A percentile compares a stretch with the other conserved stretches of the same genome.
phyloP scores from a whole-genome alignment of 2,113 vertebrate species.

The Corythornis cristatus region DNA sequence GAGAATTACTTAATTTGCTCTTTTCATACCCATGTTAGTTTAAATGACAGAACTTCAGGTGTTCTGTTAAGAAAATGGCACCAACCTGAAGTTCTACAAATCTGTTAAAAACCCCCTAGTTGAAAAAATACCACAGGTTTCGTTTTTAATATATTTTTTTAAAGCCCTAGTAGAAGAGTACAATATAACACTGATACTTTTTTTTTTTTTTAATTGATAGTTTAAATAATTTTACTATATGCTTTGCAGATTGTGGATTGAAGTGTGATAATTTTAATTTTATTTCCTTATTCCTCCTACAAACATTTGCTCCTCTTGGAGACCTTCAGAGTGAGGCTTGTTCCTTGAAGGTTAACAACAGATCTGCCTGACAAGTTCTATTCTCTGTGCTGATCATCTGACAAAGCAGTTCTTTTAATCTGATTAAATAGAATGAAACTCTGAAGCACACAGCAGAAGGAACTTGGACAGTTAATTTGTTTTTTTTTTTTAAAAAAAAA shows the following conservation, averaged over 20 bases:
- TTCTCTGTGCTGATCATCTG: neutral
- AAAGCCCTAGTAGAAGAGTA: neutral
- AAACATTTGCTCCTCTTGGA: fast-evolving
- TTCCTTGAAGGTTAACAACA: neutral
- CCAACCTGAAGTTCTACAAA: neutral
- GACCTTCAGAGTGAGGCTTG: neutral
- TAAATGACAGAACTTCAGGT: neutral
- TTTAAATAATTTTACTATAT: neutral
- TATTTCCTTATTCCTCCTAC: neutral
- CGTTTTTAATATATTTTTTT: neutral
- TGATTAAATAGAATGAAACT: neutral
- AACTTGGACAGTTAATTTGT: neutral
- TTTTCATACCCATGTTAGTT: neutral
- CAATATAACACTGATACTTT: neutral
- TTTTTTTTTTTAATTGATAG: neutral
- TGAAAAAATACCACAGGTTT: neutral
- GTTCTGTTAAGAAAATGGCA: neutral
- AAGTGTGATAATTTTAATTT: neutral
- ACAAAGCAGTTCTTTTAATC: neutral
- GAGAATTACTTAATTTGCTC: neutral
- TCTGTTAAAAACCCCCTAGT: neutral
- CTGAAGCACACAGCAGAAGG: neutral
- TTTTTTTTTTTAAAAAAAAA: neutral
- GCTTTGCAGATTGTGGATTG: neutral
- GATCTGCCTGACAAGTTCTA: neutral